Percentiles rank a stretch among this genome's conserved stretches.
Evolutionary conservation across 2,888 invertebrate species (phyloP).

Genomic region (Nudaria mundana): DNA sequence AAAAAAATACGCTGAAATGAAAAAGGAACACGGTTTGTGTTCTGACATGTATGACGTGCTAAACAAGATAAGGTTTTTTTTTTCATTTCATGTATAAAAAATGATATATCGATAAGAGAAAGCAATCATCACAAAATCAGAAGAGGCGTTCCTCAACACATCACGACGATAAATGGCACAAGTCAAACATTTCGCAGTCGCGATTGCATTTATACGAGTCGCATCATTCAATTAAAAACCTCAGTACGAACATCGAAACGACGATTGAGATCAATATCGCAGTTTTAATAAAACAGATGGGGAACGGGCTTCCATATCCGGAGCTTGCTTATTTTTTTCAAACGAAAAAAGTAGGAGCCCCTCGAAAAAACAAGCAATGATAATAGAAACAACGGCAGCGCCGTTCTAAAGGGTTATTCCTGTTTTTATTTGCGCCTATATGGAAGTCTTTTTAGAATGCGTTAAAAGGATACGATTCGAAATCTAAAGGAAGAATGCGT

Average conservation of each 20-base stretch:
- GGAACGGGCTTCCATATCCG: slow-evolving; percentile 70
- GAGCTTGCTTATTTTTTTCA: slow-evolving; percentile 63
- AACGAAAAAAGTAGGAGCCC: slow-evolving; percentile 55
- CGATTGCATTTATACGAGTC: slow-evolving; percentile 51
- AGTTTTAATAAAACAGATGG: slow-evolving; percentile 78
- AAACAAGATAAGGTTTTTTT: slow-evolving; percentile 30
- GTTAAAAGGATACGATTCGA: slow-evolving; percentile 60
- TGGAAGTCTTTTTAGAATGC: slow-evolving; percentile 58
- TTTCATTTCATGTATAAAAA: slow-evolving; percentile 33
- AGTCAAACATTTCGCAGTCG: slow-evolving; percentile 64
- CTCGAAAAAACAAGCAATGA: slow-evolving; percentile 68
- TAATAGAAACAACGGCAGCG: slow-evolving; percentile 74
- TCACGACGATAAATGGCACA: slow-evolving; percentile 65
- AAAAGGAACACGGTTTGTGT: not conserved
- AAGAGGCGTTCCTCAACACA: slow-evolving; percentile 58
- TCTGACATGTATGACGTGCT: slow-evolving; percentile 6
- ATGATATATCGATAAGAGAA: slow-evolving; percentile 55
- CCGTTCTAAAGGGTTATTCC: slow-evolving; percentile 68
- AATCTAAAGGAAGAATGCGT: slow-evolving; percentile 47
- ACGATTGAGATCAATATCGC: slow-evolving; percentile 70
- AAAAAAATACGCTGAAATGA: not conserved
- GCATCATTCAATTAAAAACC: slow-evolving; percentile 66
- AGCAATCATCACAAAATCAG: slow-evolving; percentile 53
- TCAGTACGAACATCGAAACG: slow-evolving; percentile 44
- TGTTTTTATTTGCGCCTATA: slow-evolving; percentile 67